Conservation (phyloP, 1,140 invertebrate species). For the Solen grandis region DNA sequence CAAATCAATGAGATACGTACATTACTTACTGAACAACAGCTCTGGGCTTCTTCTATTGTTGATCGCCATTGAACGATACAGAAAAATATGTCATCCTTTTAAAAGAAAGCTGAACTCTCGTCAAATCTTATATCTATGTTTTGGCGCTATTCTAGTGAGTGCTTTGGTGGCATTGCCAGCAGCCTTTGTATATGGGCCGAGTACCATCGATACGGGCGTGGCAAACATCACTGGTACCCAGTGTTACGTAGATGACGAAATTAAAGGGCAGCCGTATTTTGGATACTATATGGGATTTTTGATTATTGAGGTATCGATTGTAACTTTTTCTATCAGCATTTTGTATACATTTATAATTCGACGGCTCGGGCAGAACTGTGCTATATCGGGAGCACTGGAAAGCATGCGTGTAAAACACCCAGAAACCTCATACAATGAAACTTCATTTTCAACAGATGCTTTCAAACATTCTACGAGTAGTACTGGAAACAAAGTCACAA, state of each 20-base stretch:
- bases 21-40: constrained; percentile 46
- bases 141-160: constrained; percentile 27
- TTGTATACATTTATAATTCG: constrained; percentile 38
- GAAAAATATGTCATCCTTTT: constrained; percentile 50
- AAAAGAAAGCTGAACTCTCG: constrained; percentile 29
- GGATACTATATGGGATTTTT: constrained; percentile 15
- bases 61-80: constrained; percentile 36
- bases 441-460: constrained; percentile 7
- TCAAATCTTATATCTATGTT: constrained; percentile 29
- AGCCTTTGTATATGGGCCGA: constrained; percentile 5
- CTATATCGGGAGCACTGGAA: constrained; percentile 20
- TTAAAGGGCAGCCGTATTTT: not conserved
- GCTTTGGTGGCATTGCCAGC: constrained; percentile 15
- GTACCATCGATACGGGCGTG: constrained; percentile 26
- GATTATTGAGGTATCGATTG: constrained; percentile 4
- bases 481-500: not conserved
- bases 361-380: constrained; percentile 28
- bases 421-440: not conserved
- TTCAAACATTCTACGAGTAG: too few relatives aligned
- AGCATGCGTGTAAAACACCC: not conserved
- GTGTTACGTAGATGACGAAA: constrained; percentile 26
- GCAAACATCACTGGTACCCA: constrained; percentile 32
- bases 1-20: constrained; percentile 30
- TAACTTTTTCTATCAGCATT: constrained; percentile 4
- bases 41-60: constrained; percentile 37